Conservation (phyloP, 2,797 vertebrate species). For the Pipistrellus kuhlii region DNA sequence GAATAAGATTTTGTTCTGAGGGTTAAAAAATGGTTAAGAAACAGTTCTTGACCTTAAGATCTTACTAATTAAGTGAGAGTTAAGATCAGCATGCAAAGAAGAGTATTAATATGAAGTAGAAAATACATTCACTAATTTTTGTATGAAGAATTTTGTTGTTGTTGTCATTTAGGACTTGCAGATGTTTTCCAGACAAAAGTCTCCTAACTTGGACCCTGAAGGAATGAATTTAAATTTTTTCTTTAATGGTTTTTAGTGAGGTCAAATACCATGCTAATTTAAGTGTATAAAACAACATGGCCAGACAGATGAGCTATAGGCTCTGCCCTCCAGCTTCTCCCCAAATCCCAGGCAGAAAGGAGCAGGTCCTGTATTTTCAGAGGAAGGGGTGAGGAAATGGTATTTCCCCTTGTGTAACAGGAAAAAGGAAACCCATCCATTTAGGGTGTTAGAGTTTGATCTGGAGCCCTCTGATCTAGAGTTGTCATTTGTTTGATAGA, state of each 20-base stretch:
- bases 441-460: conserved; percentile 76
- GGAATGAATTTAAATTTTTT: background rate
- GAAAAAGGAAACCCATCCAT: conserved; percentile 69
- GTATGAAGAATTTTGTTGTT: background rate
- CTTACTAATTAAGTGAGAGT: background rate
- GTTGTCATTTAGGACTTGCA: background rate
- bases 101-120: background rate
- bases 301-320: background rate
- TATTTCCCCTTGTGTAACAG: conserved; percentile 61
- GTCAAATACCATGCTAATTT: background rate
- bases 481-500: conserved; percentile 84
- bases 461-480: conserved; percentile 78
- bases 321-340: background rate
- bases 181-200: conserved; percentile 2
- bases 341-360: background rate
- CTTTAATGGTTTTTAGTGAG: background rate
- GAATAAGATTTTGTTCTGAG: conserved; percentile 1
- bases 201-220: background rate
- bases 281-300: background rate
- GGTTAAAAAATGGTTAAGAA: background rate
- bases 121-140: background rate
- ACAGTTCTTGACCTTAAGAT: background rate
- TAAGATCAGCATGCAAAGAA: background rate
- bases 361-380: background rate
- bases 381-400: background rate